phyloP scores from a whole-genome alignment of 2,888 invertebrate genomes.

The Ethmia dodecea region DNA sequence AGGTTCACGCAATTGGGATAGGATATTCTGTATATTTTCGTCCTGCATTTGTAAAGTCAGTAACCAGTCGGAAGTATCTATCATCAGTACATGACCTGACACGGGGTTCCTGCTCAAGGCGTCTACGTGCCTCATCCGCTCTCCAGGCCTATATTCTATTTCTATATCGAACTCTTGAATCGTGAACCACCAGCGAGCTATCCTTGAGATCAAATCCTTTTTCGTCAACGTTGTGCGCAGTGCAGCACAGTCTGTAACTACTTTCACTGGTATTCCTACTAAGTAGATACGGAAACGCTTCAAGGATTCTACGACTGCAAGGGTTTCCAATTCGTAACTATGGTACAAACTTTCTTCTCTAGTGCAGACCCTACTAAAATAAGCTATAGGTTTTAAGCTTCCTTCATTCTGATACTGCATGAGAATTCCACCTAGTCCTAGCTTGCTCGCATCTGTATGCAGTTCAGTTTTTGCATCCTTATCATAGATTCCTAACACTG shows the following conservation, averaged over 20 bases:
- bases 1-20: not conserved
- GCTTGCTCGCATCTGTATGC: constrained; percentile 31
- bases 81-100: not conserved
- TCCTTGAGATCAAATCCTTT: constrained; percentile 21
- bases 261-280: constrained; percentile 9
- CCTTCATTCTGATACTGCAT: constrained; percentile 17
- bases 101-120: constrained; percentile 1
- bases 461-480: constrained; percentile 19
- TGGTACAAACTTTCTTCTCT: not conserved
- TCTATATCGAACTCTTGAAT: constrained; percentile 24
- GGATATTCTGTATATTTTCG: constrained; percentile 2
- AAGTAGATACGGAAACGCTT: constrained; percentile 13
- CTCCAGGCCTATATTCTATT: constrained; percentile 25
- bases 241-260: constrained; percentile 24
- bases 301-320: constrained; percentile 19
- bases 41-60: constrained; percentile 19
- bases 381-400: not conserved
- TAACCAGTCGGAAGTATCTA: constrained; percentile 6
- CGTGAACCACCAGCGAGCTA: constrained; percentile 20
- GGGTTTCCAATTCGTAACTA: constrained; percentile 9
- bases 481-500: constrained; percentile 25
- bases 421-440: constrained; percentile 26
- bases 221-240: constrained; percentile 22
- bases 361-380: not conserved
- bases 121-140: constrained; percentile 10